A percentile compares a stretch with the other conserved stretches of the same genome.
Evolutionary conservation across 2,888 invertebrate species (phyloP).

Genomic region (Acrobasis suavella): DNA sequence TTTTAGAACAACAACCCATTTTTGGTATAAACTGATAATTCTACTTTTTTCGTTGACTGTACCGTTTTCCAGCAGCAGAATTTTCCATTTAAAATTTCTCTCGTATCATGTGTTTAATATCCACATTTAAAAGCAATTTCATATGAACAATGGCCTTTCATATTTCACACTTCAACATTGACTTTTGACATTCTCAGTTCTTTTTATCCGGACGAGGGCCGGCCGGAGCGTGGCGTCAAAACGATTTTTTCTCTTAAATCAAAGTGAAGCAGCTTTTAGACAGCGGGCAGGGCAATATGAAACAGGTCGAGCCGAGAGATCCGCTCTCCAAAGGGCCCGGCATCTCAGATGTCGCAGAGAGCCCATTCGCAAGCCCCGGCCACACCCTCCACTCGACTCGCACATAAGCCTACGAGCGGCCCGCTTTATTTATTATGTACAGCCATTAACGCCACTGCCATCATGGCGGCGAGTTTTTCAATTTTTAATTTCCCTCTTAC

Average conservation of each 20-base stretch:
- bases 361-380: constrained; percentile 78
- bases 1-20: too few species aligned
- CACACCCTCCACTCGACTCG: constrained; percentile 80
- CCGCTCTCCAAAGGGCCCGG: constrained; percentile 76
- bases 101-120: background rate
- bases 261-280: constrained; percentile 76
- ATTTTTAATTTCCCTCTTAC: constrained; percentile 80
- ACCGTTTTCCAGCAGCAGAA: background rate
- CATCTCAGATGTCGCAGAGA: constrained; percentile 80
- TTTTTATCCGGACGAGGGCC: constrained; percentile 51
- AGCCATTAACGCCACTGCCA: constrained; percentile 79
- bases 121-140: constrained; percentile 14
- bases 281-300: constrained; percentile 76
- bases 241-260: constrained; percentile 78
- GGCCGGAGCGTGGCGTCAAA: constrained; percentile 60
- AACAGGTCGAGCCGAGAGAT: constrained; percentile 74
- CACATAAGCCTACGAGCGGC: constrained; percentile 77
- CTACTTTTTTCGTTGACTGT: too few species aligned
- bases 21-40: too few species aligned
- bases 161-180: constrained; percentile 39
- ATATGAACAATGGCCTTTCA: constrained; percentile 35
- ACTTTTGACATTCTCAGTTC: constrained; percentile 48
- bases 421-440: constrained; percentile 82
- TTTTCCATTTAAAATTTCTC: background rate
- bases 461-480: constrained; percentile 80